Conservation (phyloP, 1,140 invertebrate species). For the Drosophila prosaltans region DNA sequence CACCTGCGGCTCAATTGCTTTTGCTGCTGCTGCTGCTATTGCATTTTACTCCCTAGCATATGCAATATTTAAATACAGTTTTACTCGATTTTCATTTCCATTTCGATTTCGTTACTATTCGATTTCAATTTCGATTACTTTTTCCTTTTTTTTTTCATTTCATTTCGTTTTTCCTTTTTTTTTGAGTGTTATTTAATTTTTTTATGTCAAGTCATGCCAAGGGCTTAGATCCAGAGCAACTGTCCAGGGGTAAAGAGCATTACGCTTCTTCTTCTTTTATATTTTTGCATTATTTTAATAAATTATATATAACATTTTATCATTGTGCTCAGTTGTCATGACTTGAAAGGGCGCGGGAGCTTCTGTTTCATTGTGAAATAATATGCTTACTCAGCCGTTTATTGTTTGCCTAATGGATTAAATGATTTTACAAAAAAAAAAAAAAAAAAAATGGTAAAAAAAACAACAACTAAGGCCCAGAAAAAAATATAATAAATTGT, state of each 20-base stretch:
- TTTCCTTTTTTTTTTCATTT: slow-evolving; percentile 56
- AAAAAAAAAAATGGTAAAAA: slow-evolving; percentile 5
- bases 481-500: slow-evolving; percentile 75
- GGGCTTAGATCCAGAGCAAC: slow-evolving; percentile 23
- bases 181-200: not conserved
- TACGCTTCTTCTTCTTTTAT: slow-evolving; percentile 36
- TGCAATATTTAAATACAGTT: slow-evolving; percentile 23
- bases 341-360: not conserved
- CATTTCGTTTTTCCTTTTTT: slow-evolving; percentile 45
- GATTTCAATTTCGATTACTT: slow-evolving; percentile 54
- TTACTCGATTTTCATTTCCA: slow-evolving; percentile 39
- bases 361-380: slow-evolving; percentile 76
- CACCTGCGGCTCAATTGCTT: slow-evolving; percentile 2
- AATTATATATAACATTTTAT: slow-evolving; percentile 74
- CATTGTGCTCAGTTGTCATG: slow-evolving; percentile 59
- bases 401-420: slow-evolving; percentile 81
- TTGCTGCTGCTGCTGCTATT: not conserved
- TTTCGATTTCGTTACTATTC: slow-evolving; percentile 35
- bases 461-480: slow-evolving; percentile 37
- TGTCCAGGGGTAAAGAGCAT: slow-evolving; percentile 29
- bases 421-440: slow-evolving; percentile 73
- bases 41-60: slow-evolving; percentile 4
- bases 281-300: slow-evolving; percentile 71
- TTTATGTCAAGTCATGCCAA: slow-evolving; percentile 57
- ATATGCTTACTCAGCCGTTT: slow-evolving; percentile 81